Evolutionary conservation across 1,140 invertebrate genomes (phyloP).

Genomic region (Forficula auricularia): DNA sequence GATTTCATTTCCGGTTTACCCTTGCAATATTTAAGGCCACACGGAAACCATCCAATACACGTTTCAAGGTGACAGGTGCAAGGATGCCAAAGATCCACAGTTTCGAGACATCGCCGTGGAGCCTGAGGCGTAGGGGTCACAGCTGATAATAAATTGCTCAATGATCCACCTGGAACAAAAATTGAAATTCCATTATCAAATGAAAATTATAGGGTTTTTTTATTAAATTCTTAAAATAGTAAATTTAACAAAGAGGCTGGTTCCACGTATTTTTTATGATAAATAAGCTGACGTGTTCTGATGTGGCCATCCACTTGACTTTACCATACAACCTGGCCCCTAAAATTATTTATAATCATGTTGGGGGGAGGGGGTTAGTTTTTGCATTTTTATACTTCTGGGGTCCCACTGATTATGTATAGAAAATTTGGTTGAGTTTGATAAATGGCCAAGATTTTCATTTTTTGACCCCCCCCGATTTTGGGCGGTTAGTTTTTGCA

Average conservation of each 20-base stretch:
- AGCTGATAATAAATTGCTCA: conserved; percentile 28
- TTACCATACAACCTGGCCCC: too few relatives aligned
- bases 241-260: conserved; percentile 1
- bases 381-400: too few relatives aligned
- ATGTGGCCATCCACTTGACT: too few relatives aligned
- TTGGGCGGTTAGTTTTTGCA: too few relatives aligned
- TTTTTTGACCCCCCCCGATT: too few relatives aligned
- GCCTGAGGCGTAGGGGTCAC: conserved; percentile 11
- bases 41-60: conserved; percentile 73
- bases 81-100: conserved; percentile 42
- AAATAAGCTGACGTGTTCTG: too few relatives aligned
- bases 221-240: not conserved
- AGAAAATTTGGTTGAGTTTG: too few relatives aligned
- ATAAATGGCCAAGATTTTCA: too few relatives aligned
- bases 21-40: conserved; percentile 84
- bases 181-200: conserved; percentile 7
- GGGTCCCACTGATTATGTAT: too few relatives aligned
- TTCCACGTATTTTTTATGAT: conserved; percentile 14
- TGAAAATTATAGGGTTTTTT: not conserved
- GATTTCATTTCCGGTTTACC: conserved; percentile 38
- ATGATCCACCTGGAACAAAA: conserved; percentile 36
- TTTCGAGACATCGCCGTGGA: conserved; percentile 33
- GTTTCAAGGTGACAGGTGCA: conserved; percentile 67
- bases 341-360: too few relatives aligned
- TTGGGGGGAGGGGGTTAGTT: too few relatives aligned